Percentiles rank a stretch among this genome's conserved stretches.
Evolutionary conservation across 2,113 vertebrate genomes (phyloP).

Genomic region (Sphaerodactylus townsendi): DNA sequence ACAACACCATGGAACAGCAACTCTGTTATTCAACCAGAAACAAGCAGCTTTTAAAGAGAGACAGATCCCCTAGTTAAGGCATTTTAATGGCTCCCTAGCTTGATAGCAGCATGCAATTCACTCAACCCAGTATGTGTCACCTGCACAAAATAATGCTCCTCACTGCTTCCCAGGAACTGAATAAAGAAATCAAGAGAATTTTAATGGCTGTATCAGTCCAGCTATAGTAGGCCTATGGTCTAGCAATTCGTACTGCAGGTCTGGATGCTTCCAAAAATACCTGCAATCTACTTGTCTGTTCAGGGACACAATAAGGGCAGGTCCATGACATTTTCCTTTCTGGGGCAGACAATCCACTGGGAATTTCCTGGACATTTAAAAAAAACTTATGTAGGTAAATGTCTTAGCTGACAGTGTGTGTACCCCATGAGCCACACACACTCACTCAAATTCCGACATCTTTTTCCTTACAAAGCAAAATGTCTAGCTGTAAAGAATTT

Average conservation of each 20-base stretch:
- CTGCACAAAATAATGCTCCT: not conserved
- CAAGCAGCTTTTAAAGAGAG: not conserved
- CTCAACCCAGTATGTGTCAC: accelerated
- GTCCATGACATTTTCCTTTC: not conserved
- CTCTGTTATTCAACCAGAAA: not conserved
- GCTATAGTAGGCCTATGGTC: accelerated
- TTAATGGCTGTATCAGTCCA: accelerated
- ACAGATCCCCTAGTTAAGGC: not conserved
- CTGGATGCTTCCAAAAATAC: not conserved
- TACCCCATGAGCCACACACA: no score
- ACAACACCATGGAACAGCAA: not conserved
- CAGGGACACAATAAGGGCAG: not conserved
- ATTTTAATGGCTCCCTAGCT: accelerated
- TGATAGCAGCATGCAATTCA: not conserved
- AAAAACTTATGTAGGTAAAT: no score
- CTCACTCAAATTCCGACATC: no score
- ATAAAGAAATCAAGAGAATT: not conserved
- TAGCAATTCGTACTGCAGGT: not conserved
- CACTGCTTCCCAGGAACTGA: not conserved
- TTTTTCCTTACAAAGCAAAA: not conserved
- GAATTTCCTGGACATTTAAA: no score
- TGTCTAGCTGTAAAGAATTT: not conserved
- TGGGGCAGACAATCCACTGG: not conserved
- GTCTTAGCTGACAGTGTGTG: no score
- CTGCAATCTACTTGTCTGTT: not conserved